Evolutionary conservation across 2,797 vertebrate genomes (phyloP), one percentile per base, ranked within the genome.

Genomic region (Threskiornis aethiopicus): DNA sequence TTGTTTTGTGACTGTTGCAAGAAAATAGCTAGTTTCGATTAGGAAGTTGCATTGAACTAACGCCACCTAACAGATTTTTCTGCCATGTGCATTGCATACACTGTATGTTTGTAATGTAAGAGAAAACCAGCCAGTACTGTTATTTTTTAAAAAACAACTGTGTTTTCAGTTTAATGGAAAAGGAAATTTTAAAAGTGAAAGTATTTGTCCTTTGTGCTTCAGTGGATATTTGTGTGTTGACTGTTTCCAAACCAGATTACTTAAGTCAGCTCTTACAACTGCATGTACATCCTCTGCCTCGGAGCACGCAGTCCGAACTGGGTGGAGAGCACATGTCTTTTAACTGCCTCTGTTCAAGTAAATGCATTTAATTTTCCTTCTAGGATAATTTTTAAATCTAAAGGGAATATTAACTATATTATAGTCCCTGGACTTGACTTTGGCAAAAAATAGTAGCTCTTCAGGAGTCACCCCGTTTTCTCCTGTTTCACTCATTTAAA

Each of bases 291-390:
- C 35, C 39, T 28, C 47, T 72, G 54, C 52, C 35, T 79, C 0
- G 0, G 62, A 89, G 54, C 42, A 37, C 33, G 13, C 1, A 0
- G 41, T 78, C 26, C 1, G 6, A 67, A 18, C 37, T 11, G 4
- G 3, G 9, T 1, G 0, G 42, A 77, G 37, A 65, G 16, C 31
- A 16, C 0, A 0, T 33, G 6, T 71, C 61, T 79, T 62, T 61
- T 14, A 66, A 33, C 42, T 70, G 69, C 47, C 33, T 90, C 49
- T 52, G 2, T 33, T 80, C 33, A 46, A 66, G 26, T n/a, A 76
- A 81, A 62, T 47, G 17, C 33, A 21, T 29, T 94, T 49, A 8
- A 46, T 59, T 86, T 76, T 79, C 70, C 62, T 15, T 44, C 26
- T 31, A 51, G 39, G 33, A 29, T 69, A 0, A 3, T n/a, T 75